Conservation (phyloP, 1,140 invertebrate genomes). For the Galleria mellonella region DNA sequence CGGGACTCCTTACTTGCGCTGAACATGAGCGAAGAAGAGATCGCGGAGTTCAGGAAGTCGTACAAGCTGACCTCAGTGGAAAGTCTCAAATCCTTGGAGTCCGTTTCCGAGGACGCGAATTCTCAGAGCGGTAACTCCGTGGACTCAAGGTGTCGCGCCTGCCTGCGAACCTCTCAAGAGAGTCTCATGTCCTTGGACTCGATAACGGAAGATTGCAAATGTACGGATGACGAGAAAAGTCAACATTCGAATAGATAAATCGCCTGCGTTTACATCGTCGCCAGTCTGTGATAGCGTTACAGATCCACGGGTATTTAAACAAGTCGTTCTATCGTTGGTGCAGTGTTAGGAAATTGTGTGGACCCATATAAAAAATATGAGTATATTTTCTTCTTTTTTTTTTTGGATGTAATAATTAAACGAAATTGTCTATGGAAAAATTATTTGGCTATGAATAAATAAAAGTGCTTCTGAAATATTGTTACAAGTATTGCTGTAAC, state of each 20-base stretch:
- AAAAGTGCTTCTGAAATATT: no score
- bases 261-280: no score
- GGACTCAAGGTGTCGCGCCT: conserved; percentile 58
- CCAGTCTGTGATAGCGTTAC: neutral
- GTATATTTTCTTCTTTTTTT: neutral
- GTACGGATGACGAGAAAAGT: conserved; percentile 42
- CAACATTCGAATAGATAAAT: conserved; percentile 36
- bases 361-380: neutral
- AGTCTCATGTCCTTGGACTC: conserved; percentile 67
- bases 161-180: conserved; percentile 59
- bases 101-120: conserved; percentile 65
- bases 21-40: conserved; percentile 68
- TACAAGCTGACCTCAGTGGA: conserved; percentile 64
- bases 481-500: no score
- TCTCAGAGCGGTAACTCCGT: conserved; percentile 60
- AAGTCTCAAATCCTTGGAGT: conserved; percentile 59
- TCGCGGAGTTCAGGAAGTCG: conserved; percentile 52
- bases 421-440: neutral
- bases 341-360: no score
- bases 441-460: no score
- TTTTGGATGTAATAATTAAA: neutral
- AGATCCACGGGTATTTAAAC: neutral
- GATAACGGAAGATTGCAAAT: conserved; percentile 60
- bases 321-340: neutral
- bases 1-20: conserved; percentile 60